These are phyloP conservation scores for Spodoptera litura DNA, from an alignment of 1,140 invertebrate species.

Conservation along the genomic window DNA sequence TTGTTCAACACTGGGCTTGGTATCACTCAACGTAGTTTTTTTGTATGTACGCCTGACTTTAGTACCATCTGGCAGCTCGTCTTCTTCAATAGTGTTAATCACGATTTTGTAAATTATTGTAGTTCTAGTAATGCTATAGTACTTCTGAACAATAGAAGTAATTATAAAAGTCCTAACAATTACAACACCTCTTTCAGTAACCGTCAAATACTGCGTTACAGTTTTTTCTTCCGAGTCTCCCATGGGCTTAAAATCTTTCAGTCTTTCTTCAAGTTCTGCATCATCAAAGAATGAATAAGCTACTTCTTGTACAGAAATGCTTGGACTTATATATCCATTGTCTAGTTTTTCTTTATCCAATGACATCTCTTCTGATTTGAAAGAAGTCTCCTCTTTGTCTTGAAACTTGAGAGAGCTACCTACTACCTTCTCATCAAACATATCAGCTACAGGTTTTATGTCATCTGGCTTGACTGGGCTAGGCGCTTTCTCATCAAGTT, in stretches of 20 bases:
- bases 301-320: not conserved
- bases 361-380: not conserved
- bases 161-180: conserved; percentile 58
- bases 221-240: conserved; percentile 58
- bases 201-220: conserved; percentile 51
- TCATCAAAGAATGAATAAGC: conserved; percentile 6
- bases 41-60: conserved; percentile 10
- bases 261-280: conserved; percentile 49
- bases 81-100: conserved; percentile 16
- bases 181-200: conserved; percentile 50
- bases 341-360: conserved; percentile 8
- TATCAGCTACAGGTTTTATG: not conserved
- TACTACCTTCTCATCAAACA: not conserved
- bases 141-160: conserved; percentile 47
- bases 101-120: conserved; percentile 30
- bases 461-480: conserved; percentile 26
- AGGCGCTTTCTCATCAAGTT: conserved; percentile 5
- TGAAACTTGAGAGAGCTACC: not conserved
- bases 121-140: conserved; percentile 13
- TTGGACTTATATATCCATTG: conserved; percentile 22
- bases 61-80: conserved; percentile 28
- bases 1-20: conserved; percentile 9
- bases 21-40: not conserved
- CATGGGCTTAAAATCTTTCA: conserved; percentile 50
- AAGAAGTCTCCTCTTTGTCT: not conserved